phyloP scores from a whole-genome alignment of 2,797 vertebrate species.

The Pteropus rufus region DNA sequence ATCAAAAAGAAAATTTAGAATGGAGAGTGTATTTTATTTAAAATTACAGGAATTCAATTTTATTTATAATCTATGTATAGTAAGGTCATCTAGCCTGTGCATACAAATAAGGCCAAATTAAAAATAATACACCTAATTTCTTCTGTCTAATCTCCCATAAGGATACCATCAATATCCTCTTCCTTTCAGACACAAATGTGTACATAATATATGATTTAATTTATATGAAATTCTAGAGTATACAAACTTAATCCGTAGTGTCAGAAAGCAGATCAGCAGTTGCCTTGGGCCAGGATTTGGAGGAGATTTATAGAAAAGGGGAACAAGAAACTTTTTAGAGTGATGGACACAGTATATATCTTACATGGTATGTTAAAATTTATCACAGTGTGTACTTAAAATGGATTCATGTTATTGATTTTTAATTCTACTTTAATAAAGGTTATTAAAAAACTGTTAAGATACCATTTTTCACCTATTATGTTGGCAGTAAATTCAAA shows the following conservation, averaged over 20 bases:
- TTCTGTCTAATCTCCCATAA: background rate
- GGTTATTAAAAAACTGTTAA: background rate
- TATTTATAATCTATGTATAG: background rate
- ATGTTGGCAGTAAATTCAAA: background rate
- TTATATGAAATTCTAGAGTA: background rate
- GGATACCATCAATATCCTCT: background rate
- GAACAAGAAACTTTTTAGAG: background rate
- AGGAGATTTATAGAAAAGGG: background rate
- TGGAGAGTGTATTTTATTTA: background rate
- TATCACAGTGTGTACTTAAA: background rate
- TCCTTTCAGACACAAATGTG: background rate
- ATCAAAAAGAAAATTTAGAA: background rate
- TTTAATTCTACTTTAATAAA: background rate
- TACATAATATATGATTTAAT: background rate
- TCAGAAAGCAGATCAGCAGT: background rate
- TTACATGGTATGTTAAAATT: background rate
- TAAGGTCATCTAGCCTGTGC: background rate
- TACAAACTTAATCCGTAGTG: background rate
- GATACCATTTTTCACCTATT: background rate
- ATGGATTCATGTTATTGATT: background rate
- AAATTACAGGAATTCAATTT: background rate
- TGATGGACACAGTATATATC: background rate
- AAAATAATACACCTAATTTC: background rate
- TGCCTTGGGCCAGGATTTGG: background rate
- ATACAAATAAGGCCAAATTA: background rate